phyloP scores from a whole-genome alignment of 2,113 vertebrate genomes.

The Sapajus apella region DNA sequence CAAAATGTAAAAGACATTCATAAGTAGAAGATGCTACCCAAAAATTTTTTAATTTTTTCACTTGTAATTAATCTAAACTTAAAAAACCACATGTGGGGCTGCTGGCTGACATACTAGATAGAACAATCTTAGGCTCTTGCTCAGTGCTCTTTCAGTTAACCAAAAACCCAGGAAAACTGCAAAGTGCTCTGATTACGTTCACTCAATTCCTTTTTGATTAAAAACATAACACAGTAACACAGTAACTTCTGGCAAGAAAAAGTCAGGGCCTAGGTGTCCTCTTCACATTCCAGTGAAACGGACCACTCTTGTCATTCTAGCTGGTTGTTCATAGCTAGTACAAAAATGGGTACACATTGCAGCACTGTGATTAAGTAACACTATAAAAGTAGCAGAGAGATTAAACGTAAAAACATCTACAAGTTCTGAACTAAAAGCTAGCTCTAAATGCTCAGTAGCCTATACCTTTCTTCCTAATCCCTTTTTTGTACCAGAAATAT shows the following conservation, averaged over 20 bases:
- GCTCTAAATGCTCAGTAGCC: not conserved
- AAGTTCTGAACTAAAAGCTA: not conserved
- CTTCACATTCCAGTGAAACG: not conserved
- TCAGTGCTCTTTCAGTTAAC: not conserved
- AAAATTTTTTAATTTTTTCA: not conserved
- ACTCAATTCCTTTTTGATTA: not conserved
- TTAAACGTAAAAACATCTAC: not conserved
- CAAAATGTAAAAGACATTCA: not conserved
- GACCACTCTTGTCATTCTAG: not conserved
- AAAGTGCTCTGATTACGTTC: not conserved
- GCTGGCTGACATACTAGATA: not conserved
- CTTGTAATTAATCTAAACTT: not conserved
- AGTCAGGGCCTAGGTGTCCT: not conserved
- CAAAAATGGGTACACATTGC: not conserved
- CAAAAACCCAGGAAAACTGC: not conserved
- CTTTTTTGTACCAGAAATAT: not conserved
- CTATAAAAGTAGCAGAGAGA: not conserved
- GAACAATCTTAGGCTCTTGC: not conserved
- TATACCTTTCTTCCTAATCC: not conserved
- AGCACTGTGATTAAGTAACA: no score
- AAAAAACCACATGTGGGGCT: not conserved
- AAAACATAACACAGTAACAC: not conserved
- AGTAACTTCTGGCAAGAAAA: not conserved
- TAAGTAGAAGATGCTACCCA: not conserved
- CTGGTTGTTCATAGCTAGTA: no score